A percentile compares a stretch with the other conserved stretches of the same genome.
These are phyloP conservation scores for Grantiella picta DNA, from an alignment of 2,113 vertebrate genomes.

Conservation along the genomic window DNA sequence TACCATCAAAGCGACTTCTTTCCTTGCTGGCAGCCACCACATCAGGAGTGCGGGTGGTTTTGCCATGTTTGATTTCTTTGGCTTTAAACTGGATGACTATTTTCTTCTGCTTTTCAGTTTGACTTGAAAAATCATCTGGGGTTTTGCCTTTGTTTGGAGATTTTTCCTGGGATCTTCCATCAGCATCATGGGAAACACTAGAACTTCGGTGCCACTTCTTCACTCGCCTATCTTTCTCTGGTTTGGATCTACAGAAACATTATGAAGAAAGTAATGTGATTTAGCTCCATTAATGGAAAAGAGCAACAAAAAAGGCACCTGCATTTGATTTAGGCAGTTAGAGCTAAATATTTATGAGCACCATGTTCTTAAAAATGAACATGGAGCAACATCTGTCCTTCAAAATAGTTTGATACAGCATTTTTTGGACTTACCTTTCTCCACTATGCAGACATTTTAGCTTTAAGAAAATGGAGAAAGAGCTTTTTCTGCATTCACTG, in stretches of 20 bases:
- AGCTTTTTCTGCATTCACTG: not conserved
- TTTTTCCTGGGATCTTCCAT: not conserved
- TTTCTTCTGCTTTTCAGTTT: slow-evolving; percentile 25
- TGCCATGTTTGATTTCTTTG: slow-evolving; percentile 53
- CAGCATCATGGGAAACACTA: not conserved
- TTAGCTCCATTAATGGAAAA: not conserved
- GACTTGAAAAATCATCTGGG: not conserved
- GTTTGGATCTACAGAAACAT: slow-evolving; percentile 47
- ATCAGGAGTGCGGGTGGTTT: not conserved
- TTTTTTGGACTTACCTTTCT: not conserved
- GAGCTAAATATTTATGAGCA: not conserved
- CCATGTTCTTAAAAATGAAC: not conserved
- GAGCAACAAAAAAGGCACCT: not conserved
- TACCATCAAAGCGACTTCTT: not conserved
- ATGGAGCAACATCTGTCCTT: not conserved
- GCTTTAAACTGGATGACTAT: slow-evolving; percentile 61
- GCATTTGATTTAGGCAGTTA: not conserved
- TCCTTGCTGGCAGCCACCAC: not conserved
- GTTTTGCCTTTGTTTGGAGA: slow-evolving; percentile 26
- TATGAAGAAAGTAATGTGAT: not conserved
- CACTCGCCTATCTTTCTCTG: not conserved
- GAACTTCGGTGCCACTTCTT: slow-evolving; percentile 36
- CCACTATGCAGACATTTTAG: not conserved
- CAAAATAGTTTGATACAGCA: not conserved
- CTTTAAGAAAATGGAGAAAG: not conserved